Base-by-base conservation (phyloP, 2,113 vertebrate species). In the Hippocampus barbouri region DNA sequence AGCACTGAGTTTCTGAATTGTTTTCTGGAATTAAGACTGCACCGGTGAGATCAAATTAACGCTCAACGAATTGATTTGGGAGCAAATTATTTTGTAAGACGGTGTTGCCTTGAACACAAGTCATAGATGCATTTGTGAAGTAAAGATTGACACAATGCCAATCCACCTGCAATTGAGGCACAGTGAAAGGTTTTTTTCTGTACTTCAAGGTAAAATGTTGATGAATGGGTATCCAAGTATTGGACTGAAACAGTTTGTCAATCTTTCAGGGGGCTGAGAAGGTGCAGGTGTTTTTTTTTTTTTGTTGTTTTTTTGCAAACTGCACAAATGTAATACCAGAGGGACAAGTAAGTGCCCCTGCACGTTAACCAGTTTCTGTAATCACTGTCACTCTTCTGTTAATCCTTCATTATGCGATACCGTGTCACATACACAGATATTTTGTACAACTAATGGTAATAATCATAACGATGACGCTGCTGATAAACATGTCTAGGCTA, bases 1-100 rank as follows among this genome's bases (percentile, higher is more conserved):
- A 79, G 80, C 78, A 78, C 41, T 57, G 57, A 73, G 41, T 67
- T 23, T 59, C 11, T 61, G n/a, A 62, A 70, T 63, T 49, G 45
- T 54, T 66, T 69, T 72, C 30, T 40, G 18, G 66, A 40, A 70
- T 72, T 4, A 60, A 63, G 49, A 60, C 56, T 5, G 10, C 54
- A 11, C 2, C 54, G 25, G 10, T 57, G 9, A 57, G 10, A 59
- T 27, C 23, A 20, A 59, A 21, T 59, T 59, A 8, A 21, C 23
- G 23, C 23, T 27, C 56, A 59, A 59, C 2, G 11, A 23, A 59
- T 59, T 25, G n/a, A 21, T 27, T 25, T 59, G 23, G 8, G 14
- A n/a, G 23, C 14, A 16, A 14, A 14, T 59, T 5, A 15, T 34
- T 61, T 61, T 61, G 27, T 18, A 61, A 34, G 27, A 18, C 27